Evolutionary conservation across 2,797 vertebrate species (phyloP).

Genomic region (Balearica regulorum): DNA sequence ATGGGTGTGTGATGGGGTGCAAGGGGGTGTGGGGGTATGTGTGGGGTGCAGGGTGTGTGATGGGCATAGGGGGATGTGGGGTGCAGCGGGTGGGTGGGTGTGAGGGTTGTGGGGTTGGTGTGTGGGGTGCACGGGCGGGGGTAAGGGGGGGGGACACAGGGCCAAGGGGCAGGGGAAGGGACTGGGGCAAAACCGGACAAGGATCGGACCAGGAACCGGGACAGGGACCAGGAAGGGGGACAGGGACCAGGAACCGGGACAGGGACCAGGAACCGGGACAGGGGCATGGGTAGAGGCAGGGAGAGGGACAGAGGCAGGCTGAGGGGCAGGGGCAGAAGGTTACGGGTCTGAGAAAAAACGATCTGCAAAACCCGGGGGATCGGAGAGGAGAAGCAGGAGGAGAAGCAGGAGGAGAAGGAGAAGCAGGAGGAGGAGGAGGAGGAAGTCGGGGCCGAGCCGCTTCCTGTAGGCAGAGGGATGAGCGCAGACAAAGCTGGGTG

Average conservation of each 20-base stretch:
- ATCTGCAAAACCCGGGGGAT: not conserved
- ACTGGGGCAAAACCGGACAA: no score
- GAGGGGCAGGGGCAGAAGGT: not conserved
- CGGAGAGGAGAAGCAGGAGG: not conserved
- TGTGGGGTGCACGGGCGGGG: not conserved
- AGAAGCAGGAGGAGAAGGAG: not conserved
- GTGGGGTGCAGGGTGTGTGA: not conserved
- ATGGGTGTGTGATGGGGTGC: not conserved
- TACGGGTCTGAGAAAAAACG: not conserved
- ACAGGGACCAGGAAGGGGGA: not conserved
- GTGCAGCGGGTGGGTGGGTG: not conserved
- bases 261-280: not conserved
- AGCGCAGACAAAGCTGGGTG: conserved; percentile 86
- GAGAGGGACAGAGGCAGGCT: not conserved
- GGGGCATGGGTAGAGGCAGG: no score
- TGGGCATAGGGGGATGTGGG: not conserved
- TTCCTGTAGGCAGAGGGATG: conserved; percentile 59
- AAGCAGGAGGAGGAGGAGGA: not conserved
- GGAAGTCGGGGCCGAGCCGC: conserved; percentile 34
- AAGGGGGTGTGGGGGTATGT: no score
- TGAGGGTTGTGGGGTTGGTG: not conserved
- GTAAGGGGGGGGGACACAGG: not conserved
- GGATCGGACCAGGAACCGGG: not conserved
- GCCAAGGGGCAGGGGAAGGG: not conserved
- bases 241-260: not conserved